Conservation (phyloP, 2,797 vertebrate genomes). For the Pantherophis alleghaniensis region DNA sequence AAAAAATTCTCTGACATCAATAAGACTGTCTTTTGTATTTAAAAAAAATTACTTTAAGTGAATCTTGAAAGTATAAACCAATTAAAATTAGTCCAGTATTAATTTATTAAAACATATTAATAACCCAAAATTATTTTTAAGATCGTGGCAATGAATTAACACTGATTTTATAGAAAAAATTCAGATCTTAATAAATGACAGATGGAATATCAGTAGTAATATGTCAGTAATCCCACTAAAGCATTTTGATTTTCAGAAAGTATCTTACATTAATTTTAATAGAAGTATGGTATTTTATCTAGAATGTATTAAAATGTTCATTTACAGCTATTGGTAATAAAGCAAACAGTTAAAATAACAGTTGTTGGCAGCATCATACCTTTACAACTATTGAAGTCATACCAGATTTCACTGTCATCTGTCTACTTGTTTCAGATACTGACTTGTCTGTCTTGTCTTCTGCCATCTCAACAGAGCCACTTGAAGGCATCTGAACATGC, state of each 20-base stretch:
- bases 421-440: background rate
- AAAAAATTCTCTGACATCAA: background rate
- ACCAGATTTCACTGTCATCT: background rate
- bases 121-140: background rate
- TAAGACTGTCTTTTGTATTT: background rate
- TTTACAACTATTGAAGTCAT: background rate
- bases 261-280: background rate
- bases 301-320: background rate
- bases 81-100: background rate
- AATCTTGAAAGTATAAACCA: background rate
- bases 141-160: background rate
- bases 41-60: background rate
- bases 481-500: constrained; percentile 93
- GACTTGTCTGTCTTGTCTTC: background rate
- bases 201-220: background rate
- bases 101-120: background rate
- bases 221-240: background rate
- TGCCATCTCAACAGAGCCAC: constrained; percentile 83
- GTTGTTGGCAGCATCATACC: background rate
- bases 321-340: background rate
- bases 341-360: background rate
- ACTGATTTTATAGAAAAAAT: background rate
- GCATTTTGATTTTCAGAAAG: background rate
- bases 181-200: background rate
- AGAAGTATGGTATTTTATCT: background rate